phyloP scores from a whole-genome alignment of 1,140 invertebrate species.

The Ceratoteleas bidentatus region DNA sequence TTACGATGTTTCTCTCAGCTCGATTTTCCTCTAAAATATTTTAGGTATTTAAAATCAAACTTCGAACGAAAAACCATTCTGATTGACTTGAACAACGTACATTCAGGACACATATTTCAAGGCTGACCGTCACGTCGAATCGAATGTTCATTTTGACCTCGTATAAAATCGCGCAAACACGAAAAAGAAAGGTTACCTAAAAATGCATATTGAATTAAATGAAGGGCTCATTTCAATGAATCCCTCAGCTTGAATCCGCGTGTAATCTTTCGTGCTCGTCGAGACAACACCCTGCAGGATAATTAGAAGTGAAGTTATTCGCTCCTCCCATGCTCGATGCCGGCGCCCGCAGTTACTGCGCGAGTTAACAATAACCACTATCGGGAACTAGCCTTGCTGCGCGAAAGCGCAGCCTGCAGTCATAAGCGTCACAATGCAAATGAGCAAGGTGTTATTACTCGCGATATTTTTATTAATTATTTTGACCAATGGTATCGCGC shows the following conservation, averaged over 20 bases:
- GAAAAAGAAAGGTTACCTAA: no score
- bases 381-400: slow-evolving; percentile 33
- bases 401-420: slow-evolving; percentile 43
- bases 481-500: slow-evolving; percentile 33
- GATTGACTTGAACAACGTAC: no score
- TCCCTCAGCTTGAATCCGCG: slow-evolving; percentile 19
- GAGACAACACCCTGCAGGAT: slow-evolving; percentile 45
- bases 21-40: no score
- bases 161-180: no score
- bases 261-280: slow-evolving; percentile 20
- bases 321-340: slow-evolving; percentile 44
- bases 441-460: slow-evolving; percentile 53
- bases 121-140: no score
- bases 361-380: slow-evolving; percentile 54
- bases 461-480: slow-evolving; percentile 46
- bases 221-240: slow-evolving; percentile 27
- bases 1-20: no score
- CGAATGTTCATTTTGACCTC: no score
- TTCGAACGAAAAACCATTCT: no score
- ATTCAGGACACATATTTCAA: no score
- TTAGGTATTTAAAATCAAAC: no score
- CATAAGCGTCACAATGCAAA: slow-evolving; percentile 40
- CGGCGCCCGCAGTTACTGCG: slow-evolving; percentile 55
- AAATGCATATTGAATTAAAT: slow-evolving; percentile 27
- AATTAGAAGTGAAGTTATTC: slow-evolving; percentile 60